These are phyloP conservation scores for Ictidomys tridecemlineatus DNA, from an alignment of 2,113 vertebrate genomes.

Conservation along the genomic window DNA sequence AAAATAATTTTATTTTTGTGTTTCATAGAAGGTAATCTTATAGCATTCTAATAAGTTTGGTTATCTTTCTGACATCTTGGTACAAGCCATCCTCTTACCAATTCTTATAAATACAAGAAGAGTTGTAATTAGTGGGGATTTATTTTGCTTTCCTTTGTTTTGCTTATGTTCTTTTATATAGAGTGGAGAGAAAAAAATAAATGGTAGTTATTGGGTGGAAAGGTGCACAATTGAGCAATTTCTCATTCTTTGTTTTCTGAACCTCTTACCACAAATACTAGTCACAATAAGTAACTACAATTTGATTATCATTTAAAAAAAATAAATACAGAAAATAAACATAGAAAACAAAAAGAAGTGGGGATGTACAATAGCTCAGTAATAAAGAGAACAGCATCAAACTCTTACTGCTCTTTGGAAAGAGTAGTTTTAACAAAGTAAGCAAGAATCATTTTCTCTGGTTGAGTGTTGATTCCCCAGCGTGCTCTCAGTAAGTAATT, in stretches of 20 bases:
- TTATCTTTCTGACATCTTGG: not conserved
- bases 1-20: not conserved
- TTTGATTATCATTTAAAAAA: constrained; percentile 76
- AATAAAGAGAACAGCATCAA: constrained; percentile 86
- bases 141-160: not conserved
- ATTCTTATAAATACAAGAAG: not conserved
- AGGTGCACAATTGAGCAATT: constrained; percentile 82
- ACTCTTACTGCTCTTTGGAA: constrained; percentile 88
- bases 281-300: constrained; percentile 80
- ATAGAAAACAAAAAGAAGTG: constrained; percentile 70
- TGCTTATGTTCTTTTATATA: not conserved
- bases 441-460: constrained; percentile 90
- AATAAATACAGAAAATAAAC: constrained; percentile 73
- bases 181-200: not conserved
- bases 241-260: constrained; percentile 80
- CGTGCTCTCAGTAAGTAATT: constrained; percentile 93
- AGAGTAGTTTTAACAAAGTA: constrained; percentile 91
- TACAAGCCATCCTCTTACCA: not conserved
- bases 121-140: not conserved
- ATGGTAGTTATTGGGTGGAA: not conserved
- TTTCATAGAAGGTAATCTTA: not conserved
- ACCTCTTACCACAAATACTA: constrained; percentile 80
- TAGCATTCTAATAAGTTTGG: not conserved
- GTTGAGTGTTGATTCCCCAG: constrained; percentile 91
- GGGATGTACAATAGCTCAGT: constrained; percentile 76